Base-by-base conservation (phyloP, 1,140 invertebrate species). In the Bradynema listronoti region DNA sequence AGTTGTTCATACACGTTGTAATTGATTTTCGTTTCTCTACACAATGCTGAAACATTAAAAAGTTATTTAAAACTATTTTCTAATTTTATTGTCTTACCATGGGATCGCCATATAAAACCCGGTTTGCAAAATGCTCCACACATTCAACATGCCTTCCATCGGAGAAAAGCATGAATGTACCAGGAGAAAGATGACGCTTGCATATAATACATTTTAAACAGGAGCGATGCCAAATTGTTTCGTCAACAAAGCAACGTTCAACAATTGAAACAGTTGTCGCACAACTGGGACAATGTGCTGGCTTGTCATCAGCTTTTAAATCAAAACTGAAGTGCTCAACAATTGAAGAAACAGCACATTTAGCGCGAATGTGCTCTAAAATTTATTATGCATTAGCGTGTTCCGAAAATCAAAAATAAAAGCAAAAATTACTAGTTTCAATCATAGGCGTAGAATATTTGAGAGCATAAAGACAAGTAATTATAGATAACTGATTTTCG, bases 121-220 rank as follows among this genome's bases (percentile, higher is more conserved):
- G 52, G 16, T 55, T 55, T 30, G 52, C 50, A 22, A 43, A 53
- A 16, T 55, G 52, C n/a, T 55, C 52, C 14, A 55, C 52, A 27
- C 52, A 55, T 45, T 55, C 52, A n/a, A 55, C 16, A 3, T n/a
- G 14, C 16, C 4, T 49, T 2, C 22, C 22, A n/a, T 55, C 52
- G 11, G 3, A 11, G 4, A 30, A 9, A 32, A 3, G n/a, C 16
- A 2, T 4, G n/a, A 55, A 55, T 4, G 52, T 25, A 3, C 52
- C 52, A 24, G 22, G 3, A 25, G 41, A 55, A 4, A 55, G 53
- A 11, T 55, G 52, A 19, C 32, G 24, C 33, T 43, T 55, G 33
- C 52, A 55, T 9, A 55, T n/a, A 4, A 4, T 47, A 55, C 52
- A 55, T 53, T 55, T 55, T 24, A 55, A 16, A n/a, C 52, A 55